Conservation (phyloP, 2,797 vertebrate genomes). For the Chaetodon trifasciatus region DNA sequence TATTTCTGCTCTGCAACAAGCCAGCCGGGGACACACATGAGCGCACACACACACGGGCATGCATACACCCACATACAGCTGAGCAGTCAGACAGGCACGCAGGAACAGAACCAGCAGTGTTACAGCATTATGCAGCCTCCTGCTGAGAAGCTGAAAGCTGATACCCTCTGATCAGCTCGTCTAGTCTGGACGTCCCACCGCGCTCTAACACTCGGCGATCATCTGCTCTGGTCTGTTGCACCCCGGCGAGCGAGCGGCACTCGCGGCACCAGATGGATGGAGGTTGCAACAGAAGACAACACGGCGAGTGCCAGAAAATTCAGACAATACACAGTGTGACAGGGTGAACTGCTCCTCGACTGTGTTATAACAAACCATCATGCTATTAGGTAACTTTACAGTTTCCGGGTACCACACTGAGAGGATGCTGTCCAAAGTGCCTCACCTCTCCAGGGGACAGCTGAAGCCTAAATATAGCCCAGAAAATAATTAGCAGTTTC, state of each 20-base stretch:
- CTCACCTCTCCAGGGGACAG: conserved; percentile 22
- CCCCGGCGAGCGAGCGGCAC: conserved; percentile 22
- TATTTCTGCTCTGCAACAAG: conserved; percentile 45
- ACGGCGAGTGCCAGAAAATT: conserved; percentile 10
- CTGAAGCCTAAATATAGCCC: conserved; percentile 42
- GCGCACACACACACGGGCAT: conserved; percentile 24
- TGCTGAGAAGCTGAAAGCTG: conserved; percentile 64
- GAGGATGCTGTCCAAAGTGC: conserved; percentile 34
- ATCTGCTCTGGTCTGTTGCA: conserved; percentile 56
- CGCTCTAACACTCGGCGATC: conserved; percentile 61
- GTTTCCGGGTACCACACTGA: conserved; percentile 5
- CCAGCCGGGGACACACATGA: conserved; percentile 20
- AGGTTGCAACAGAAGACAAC: conserved; percentile 33
- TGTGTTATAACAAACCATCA: background rate
- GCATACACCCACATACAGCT: conserved; percentile 9
- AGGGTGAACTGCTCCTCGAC: background rate
- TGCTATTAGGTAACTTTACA: background rate
- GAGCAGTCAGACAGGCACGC: conserved; percentile 46
- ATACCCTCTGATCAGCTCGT: conserved; percentile 62
- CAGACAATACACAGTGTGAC: conserved; percentile 16
- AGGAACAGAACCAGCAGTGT: conserved; percentile 55
- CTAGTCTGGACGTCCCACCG: conserved; percentile 57
- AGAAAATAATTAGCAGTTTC: conserved; percentile 46
- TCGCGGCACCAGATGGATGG: conserved; percentile 56
- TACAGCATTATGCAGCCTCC: conserved; percentile 63